phyloP scores from a whole-genome alignment of 2,888 invertebrate species.

The Biston stratarius region DNA sequence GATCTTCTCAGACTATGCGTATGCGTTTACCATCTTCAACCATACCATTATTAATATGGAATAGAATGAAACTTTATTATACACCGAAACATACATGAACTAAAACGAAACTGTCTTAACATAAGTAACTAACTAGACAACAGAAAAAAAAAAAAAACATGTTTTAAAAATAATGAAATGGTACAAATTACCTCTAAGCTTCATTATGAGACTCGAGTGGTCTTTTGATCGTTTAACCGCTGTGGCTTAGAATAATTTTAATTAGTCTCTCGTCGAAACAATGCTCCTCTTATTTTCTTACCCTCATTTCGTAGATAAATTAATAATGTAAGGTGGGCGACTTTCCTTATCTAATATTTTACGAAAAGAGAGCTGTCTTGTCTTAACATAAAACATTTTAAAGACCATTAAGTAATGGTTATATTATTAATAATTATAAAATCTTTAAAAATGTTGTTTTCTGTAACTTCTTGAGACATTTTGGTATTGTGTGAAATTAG shows the following conservation, averaged over 20 bases:
- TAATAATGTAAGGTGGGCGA: conserved; percentile 5
- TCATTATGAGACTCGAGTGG: conserved; percentile 8
- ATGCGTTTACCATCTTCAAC: no score
- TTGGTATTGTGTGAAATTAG: no score
- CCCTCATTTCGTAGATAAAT: conserved; percentile 16
- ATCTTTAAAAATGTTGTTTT: no score
- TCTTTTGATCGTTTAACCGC: conserved; percentile 24
- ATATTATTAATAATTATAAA: no score
- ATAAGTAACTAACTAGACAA: no score
- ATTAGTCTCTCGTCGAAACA: conserved; percentile 22
- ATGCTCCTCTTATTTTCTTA: conserved; percentile 17
- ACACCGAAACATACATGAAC: no score
- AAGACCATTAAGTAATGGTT: neutral
- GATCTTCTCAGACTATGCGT: no score
- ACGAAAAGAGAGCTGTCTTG: neutral
- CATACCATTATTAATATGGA: no score
- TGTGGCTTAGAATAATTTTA: conserved; percentile 28
- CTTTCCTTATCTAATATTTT: conserved; percentile 7
- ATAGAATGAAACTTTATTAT: no score
- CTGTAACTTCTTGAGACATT: no score
- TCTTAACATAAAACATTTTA: neutral
- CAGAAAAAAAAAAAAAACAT: no score
- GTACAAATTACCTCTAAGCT: conserved; percentile 14
- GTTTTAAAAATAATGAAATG: conserved; percentile 13
- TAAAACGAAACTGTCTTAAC: no score